Conservation (phyloP, 2,113 vertebrate genomes). For the Pseudonaja textilis region DNA sequence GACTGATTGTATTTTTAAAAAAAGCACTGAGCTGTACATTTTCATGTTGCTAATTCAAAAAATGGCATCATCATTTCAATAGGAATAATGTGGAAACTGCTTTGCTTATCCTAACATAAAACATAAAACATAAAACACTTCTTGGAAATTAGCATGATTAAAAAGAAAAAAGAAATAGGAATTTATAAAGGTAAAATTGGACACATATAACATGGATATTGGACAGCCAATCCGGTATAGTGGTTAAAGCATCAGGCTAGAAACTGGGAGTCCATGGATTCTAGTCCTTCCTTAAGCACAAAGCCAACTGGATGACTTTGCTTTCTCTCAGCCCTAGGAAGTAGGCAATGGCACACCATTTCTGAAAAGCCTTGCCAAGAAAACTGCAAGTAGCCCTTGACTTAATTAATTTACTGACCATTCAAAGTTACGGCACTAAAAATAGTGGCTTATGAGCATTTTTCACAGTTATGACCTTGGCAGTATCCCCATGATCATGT, state of each 20-base stretch:
- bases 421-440: not conserved
- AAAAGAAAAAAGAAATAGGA: not conserved
- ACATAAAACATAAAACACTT: not conserved
- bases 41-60: not conserved
- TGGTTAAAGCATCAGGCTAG: not conserved
- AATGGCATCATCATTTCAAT: not conserved
- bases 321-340: not conserved
- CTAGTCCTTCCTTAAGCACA: not conserved
- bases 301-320: not conserved
- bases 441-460: not conserved
- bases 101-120: not conserved
- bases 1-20: not conserved
- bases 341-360: not conserved
- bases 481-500: not conserved
- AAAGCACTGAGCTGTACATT: not conserved
- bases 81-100: not conserved
- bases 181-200: not conserved
- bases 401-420: not conserved
- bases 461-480: not conserved
- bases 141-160: not conserved
- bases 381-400: not conserved
- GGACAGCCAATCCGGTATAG: not conserved
- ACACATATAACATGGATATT: not conserved
- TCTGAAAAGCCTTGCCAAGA: not conserved
- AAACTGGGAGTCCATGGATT: not conserved